A percentile compares a stretch with the other conserved stretches of the same genome.
These are phyloP conservation scores for Theristus sp. DNA, from an alignment of 2,888 invertebrate genomes.

Conservation along the genomic window DNA sequence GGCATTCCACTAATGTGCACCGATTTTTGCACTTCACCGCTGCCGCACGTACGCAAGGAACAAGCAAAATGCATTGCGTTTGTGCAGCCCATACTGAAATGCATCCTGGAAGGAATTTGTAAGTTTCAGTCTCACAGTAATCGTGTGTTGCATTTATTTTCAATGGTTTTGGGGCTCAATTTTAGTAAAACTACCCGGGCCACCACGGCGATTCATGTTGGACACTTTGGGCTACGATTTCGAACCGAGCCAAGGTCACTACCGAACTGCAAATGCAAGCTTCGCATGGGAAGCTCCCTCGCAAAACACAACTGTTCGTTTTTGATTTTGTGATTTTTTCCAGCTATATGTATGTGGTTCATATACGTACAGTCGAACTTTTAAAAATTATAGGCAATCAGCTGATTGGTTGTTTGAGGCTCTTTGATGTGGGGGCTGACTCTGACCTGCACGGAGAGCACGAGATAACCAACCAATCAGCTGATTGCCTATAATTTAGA, in stretches of 20 bases:
- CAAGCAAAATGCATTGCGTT: not conserved
- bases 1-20: not conserved
- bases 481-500: no score
- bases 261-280: not conserved
- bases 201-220: not conserved
- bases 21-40: not conserved
- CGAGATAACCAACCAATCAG: no score
- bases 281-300: not conserved
- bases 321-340: no score
- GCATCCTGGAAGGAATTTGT: not conserved
- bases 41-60: not conserved
- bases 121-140: not conserved
- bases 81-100: not conserved
- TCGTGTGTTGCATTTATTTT: not conserved
- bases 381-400: no score
- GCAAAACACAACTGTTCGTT: no score
- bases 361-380: no score
- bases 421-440: no score
- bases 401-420: no score
- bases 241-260: not conserved
- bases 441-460: no score
- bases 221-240: no score
- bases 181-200: not conserved
- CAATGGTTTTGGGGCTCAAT: not conserved
- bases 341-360: no score